phyloP scores from a whole-genome alignment of 2,888 invertebrate species.

The Ochropleura leucogaster region DNA sequence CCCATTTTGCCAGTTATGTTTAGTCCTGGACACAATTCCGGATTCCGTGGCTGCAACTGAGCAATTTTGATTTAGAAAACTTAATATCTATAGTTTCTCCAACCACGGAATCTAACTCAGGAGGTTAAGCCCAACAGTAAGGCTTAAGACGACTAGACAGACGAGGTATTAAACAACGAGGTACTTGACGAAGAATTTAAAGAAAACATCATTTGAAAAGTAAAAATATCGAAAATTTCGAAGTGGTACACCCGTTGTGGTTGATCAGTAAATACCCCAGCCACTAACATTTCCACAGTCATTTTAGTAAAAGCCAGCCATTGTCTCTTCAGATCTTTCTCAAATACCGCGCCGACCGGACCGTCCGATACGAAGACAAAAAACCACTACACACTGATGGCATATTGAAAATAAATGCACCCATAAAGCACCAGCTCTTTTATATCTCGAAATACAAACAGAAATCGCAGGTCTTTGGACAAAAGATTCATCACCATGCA shows the following conservation, averaged over 20 bases:
- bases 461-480: conserved; percentile 40
- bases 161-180: too few species aligned
- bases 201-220: too few species aligned
- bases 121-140: too few species aligned
- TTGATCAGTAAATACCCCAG: conserved; percentile 19
- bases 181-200: too few species aligned
- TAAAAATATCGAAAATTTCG: not conserved
- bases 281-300: conserved; percentile 67
- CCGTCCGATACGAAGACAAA: conserved; percentile 79
- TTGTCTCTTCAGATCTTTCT: conserved; percentile 82
- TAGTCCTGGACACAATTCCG: too few species aligned
- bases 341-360: conserved; percentile 75
- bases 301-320: conserved; percentile 84
- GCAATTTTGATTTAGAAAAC: too few species aligned
- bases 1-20: too few species aligned
- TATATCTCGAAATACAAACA: conserved; percentile 49
- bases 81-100: too few species aligned
- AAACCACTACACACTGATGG: conserved; percentile 77
- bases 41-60: too few species aligned
- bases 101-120: too few species aligned
- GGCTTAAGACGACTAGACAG: too few species aligned
- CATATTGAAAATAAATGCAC: conserved; percentile 71
- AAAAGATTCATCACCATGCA: conserved; percentile 54
- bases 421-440: conserved; percentile 66
- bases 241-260: not conserved